A percentile compares a stretch with the other conserved stretches of the same genome.
Evolutionary conservation across 1,140 invertebrate species (phyloP).

Genomic region (Helicoverpa armigera): DNA sequence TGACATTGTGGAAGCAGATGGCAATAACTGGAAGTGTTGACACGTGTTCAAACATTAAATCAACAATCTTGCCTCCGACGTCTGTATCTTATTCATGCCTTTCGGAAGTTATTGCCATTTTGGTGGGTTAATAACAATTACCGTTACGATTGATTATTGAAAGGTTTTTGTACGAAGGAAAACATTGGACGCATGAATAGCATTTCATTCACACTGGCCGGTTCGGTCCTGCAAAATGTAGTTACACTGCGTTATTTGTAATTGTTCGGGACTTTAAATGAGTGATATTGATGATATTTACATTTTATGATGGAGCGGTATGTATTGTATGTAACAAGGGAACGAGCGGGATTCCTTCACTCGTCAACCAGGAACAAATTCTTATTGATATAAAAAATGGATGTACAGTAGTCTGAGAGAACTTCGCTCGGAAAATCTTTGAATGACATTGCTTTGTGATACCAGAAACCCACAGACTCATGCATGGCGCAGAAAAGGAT

Average conservation of each 20-base stretch:
- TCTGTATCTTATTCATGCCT: slow-evolving; percentile 26
- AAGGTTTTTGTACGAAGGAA: slow-evolving; percentile 38
- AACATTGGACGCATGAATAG: slow-evolving; percentile 56
- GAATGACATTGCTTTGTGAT: slow-evolving; percentile 74
- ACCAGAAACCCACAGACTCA: slow-evolving; percentile 53
- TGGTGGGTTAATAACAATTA: slow-evolving; percentile 50
- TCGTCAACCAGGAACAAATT: slow-evolving; percentile 83
- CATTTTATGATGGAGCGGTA: slow-evolving; percentile 82
- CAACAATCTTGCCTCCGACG: slow-evolving; percentile 32
- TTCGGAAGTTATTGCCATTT: slow-evolving; percentile 33
- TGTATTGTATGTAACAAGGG: slow-evolving; percentile 72
- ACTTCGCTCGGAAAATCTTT: slow-evolving; percentile 74
- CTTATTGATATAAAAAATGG: slow-evolving; percentile 72
- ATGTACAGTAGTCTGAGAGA: slow-evolving; percentile 69
- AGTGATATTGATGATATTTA: slow-evolving; percentile 73
- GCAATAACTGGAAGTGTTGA: slow-evolving; percentile 46
- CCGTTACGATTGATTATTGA: slow-evolving; percentile 58
- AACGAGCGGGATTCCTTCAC: slow-evolving; percentile 67
- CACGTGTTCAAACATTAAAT: slow-evolving; percentile 47
- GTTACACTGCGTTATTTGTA: slow-evolving; percentile 67
- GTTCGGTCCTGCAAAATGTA: slow-evolving; percentile 59
- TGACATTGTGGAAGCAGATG: slow-evolving; percentile 43
- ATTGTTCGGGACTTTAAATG: slow-evolving; percentile 70
- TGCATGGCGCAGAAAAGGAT: slow-evolving; percentile 49
- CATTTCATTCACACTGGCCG: slow-evolving; percentile 64